Conservation (phyloP, 2,113 vertebrate species). For the Otocyon megalotis region DNA sequence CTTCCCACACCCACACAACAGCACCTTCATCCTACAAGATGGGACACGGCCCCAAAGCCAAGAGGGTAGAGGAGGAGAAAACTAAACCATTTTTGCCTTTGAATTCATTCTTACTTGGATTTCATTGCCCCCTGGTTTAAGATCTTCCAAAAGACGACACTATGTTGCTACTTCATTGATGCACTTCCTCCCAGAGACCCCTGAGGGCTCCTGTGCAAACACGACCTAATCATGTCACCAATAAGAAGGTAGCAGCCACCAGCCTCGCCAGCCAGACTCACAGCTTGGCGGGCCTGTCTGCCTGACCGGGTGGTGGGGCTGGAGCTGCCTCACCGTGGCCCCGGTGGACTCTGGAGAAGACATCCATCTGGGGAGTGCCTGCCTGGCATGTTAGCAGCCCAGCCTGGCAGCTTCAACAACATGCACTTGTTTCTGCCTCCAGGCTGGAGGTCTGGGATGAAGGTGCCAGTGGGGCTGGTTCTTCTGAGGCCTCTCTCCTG, state of each 20-base stretch:
- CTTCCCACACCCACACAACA: fast-evolving
- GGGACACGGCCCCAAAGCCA: not conserved
- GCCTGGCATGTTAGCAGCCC: too few relatives aligned
- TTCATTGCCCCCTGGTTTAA: not conserved
- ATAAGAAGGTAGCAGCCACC: not conserved
- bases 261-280: not conserved
- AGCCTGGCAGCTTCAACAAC: not conserved
- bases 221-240: fast-evolving
- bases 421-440: too few relatives aligned
- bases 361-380: fast-evolving
- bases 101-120: not conserved
- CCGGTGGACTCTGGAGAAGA: not conserved
- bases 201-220: not conserved
- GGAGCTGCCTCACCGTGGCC: not conserved
- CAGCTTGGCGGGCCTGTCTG: not conserved
- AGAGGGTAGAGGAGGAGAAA: not conserved
- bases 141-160: not conserved
- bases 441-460: not conserved
- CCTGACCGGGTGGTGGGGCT: not conserved
- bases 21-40: not conserved
- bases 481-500: not conserved
- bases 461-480: too few relatives aligned
- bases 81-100: not conserved
- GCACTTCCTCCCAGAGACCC: not conserved
- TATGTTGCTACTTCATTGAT: not conserved